These are phyloP conservation scores for Clarias laeviceps DNA, from an alignment of 2,797 vertebrate species.

Conservation along the genomic window DNA sequence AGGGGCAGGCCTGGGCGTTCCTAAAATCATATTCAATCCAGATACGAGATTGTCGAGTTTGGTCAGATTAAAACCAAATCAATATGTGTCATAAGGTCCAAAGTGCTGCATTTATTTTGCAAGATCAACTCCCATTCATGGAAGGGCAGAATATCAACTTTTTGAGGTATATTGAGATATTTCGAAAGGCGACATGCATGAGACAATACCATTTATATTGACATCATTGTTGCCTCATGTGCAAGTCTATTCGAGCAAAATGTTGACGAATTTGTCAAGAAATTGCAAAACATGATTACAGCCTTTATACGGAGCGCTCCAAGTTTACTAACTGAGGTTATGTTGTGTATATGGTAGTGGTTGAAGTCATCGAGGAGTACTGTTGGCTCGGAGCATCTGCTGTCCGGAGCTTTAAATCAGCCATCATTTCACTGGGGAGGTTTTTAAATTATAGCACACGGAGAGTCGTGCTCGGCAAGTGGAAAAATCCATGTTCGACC, in stretches of 20 bases:
- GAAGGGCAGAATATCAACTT: no score
- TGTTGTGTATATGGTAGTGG: neutral
- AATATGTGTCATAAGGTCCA: no score
- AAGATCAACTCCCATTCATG: no score
- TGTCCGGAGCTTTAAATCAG: slow-evolving; percentile 1
- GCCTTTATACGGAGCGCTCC: neutral
- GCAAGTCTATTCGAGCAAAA: neutral
- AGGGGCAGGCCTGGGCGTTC: neutral
- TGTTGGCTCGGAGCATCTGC: neutral
- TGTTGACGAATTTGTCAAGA: neutral
- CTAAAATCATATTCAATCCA: neutral
- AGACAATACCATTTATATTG: no score
- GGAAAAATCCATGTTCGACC: slow-evolving; percentile 46
- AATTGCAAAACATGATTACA: neutral
- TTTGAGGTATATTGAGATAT: no score
- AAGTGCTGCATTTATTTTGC: no score
- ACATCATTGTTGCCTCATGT: neutral
- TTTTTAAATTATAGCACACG: slow-evolving; percentile 10
- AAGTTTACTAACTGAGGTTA: slow-evolving; percentile 1
- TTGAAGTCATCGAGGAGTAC: slow-evolving; percentile 2
- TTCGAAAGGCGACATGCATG: no score
- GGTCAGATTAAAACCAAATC: no score
- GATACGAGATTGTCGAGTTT: neutral
- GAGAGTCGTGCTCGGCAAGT: neutral
- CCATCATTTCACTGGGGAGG: neutral